Base-by-base conservation (phyloP, 2,888 invertebrate species). In the Campoplex capitator region DNA sequence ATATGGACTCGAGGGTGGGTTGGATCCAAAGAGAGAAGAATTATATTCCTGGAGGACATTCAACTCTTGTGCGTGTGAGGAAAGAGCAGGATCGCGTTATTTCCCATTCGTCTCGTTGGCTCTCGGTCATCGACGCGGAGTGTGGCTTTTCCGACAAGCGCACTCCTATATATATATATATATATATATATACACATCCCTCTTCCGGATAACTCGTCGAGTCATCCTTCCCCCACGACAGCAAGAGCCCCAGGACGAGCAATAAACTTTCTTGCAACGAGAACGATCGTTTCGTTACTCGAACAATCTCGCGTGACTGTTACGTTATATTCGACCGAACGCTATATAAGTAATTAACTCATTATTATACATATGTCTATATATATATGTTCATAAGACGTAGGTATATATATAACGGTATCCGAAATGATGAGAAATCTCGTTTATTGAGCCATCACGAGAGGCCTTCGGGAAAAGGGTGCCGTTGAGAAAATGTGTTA, bases 251-350 rank as follows among this genome's bases (percentile, higher is more conserved):
- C n/a, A n/a, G 82, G 74, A 80, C 67, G 65, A 67, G 76, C 76
- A 83, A 86, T 86, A 86, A 80, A 84, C 67, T 84, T 81, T 58
- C 73, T 77, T 73, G 51, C 73, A 56, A 68, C 68, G 58, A 79
- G 84, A 45, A 56, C 56, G 67, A 82, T 75, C 67, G 38, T 73
- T 82, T 67, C 71, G 75, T 74, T 82, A 45, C 45, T 68, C 54
- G 68, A 42, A 75, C 82, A 65, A 74, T 74, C 51, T 42, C 73
- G 62, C 58, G 35, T 62, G 51, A 48, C 71, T 73, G 42, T 65
- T 38, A 80, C 23, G 38, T 82, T 45, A 38, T 45, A 38, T 28
- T 74, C 54, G 51, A 32, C 23, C 54, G 42, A 74, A 81, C 54
- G 38, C 48, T 81, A 79, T 58, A 42, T 70, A 38, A 42, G 65